phyloP scores from a whole-genome alignment of 30 jellyfish, hydroid and myxozoan species.

The Haliclystus octoradiatus region DNA sequence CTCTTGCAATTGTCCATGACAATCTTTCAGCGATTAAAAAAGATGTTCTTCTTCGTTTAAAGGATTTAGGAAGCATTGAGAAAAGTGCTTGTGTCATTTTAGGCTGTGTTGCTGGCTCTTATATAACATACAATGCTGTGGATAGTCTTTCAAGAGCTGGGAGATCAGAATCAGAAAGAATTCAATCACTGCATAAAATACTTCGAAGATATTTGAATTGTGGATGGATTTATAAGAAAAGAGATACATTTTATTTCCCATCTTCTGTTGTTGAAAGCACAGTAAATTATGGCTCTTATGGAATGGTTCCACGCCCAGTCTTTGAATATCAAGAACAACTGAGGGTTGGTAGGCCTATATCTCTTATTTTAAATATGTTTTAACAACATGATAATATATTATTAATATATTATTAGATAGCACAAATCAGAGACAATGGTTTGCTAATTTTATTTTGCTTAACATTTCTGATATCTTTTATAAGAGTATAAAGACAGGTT shows the following conservation, averaged over 20 bases:
- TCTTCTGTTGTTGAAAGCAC: slow-evolving; percentile 15
- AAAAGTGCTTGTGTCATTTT: slow-evolving; percentile 3
- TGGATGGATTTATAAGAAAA: slow-evolving; percentile 34
- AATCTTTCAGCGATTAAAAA: background rate
- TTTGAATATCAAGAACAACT: slow-evolving; percentile 34
- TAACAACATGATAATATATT: no score
- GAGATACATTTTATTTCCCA: slow-evolving; percentile 19
- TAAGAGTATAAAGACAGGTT: no score
- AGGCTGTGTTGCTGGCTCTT: slow-evolving; percentile 40
- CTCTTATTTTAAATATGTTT: no score
- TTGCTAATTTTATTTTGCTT: no score
- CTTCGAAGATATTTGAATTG: slow-evolving; percentile 53
- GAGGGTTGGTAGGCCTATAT: slow-evolving; percentile 56
- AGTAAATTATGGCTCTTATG: slow-evolving; percentile 93
- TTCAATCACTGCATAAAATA: slow-evolving; percentile 31
- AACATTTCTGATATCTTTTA: no score
- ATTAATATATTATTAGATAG: no score
- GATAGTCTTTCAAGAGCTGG: slow-evolving; percentile 47
- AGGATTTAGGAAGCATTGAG: slow-evolving; percentile 11
- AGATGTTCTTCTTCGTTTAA: background rate
- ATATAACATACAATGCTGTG: slow-evolving; percentile 26
- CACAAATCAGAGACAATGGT: no score
- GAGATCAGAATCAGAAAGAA: slow-evolving; percentile 5
- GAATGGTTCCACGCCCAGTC: slow-evolving; percentile 73
- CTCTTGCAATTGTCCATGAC: background rate